Evolutionary conservation across 2,888 invertebrate species (phyloP).

Genomic region (Tiphia femorata): DNA sequence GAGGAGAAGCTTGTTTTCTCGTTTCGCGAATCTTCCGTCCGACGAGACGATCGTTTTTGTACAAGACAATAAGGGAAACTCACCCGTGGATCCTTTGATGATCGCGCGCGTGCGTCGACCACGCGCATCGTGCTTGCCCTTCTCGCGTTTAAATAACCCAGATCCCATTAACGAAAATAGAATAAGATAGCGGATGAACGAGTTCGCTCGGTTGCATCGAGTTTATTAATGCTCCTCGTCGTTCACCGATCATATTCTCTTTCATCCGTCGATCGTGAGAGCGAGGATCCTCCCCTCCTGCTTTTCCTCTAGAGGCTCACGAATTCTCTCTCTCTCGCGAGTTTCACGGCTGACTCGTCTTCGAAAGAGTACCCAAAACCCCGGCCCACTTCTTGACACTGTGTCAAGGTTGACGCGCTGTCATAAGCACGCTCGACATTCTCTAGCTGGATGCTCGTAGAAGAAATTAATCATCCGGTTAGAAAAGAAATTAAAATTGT

Average conservation of each 20-base stretch:
- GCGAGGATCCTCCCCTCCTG: no score
- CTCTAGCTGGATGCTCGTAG: no score
- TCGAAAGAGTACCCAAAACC: constrained; percentile 9
- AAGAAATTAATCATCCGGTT: no score
- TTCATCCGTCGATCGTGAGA: no score
- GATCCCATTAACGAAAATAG: constrained; percentile 62
- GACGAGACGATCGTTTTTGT: no score
- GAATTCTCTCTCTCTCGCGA: no score
- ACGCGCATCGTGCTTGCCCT: constrained; percentile 16
- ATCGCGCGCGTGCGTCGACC: neutral
- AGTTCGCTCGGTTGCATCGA: constrained; percentile 32
- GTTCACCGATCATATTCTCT: no score
- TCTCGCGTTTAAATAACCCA: constrained; percentile 60
- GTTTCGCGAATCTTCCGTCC: no score
- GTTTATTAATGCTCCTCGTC: constrained; percentile 39
- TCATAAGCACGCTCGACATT: constrained; percentile 26
- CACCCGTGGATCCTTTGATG: constrained; percentile 31
- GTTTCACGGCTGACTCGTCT: neutral
- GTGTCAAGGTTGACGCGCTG: constrained; percentile 37
- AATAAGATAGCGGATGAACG: constrained; percentile 48
- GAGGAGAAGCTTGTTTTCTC: no score
- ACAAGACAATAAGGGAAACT: no score
- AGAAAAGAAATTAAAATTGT: no score
- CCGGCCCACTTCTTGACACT: constrained; percentile 22
- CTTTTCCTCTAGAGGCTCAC: no score